Evolutionary conservation across 2,888 invertebrate species (phyloP).

Genomic region (Drosophila flavopinicola): DNA sequence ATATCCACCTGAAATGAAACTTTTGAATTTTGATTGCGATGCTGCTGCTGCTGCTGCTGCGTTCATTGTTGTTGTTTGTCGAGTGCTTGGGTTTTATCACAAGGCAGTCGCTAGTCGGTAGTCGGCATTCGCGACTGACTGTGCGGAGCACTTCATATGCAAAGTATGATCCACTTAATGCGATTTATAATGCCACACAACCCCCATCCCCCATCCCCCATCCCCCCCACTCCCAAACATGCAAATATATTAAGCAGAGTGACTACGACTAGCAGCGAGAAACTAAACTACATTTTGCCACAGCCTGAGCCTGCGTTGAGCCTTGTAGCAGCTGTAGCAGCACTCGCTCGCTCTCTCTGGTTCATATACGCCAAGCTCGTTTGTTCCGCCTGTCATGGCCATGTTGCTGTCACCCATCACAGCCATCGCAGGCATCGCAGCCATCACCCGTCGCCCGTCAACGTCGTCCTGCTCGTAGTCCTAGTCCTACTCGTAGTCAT

Average conservation of each 20-base stretch:
- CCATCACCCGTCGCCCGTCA: slow-evolving; percentile 25
- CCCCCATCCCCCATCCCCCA: neutral
- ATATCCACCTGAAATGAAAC: slow-evolving; percentile 76
- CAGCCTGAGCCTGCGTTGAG: slow-evolving; percentile 12
- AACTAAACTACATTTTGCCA: slow-evolving; percentile 37
- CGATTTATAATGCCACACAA: slow-evolving; percentile 72
- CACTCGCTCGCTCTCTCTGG: slow-evolving; percentile 2
- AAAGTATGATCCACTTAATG: slow-evolving; percentile 82
- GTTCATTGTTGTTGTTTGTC: slow-evolving; percentile 46
- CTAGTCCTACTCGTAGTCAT: slow-evolving; percentile 12
- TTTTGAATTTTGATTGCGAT: slow-evolving; percentile 79
- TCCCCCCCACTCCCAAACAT: slow-evolving; percentile 30
- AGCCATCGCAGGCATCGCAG: slow-evolving; percentile 34
- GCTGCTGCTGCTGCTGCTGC: slow-evolving; percentile 4
- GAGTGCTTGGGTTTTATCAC: slow-evolving; percentile 67
- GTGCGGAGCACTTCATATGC: slow-evolving; percentile 73
- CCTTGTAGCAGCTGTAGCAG: slow-evolving; percentile 39
- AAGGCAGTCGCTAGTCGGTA: slow-evolving; percentile 24
- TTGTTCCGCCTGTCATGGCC: slow-evolving; percentile 73
- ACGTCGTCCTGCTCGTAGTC: slow-evolving; percentile 12
- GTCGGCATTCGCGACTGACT: slow-evolving; percentile 25
- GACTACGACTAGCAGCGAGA: slow-evolving; percentile 33
- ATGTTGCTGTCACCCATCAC: slow-evolving; percentile 66
- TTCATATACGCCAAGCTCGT: slow-evolving; percentile 66
- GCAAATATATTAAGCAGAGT: slow-evolving; percentile 62